These are phyloP conservation scores for Psephotus haematonotus DNA, from an alignment of 2,113 vertebrate genomes.

Conservation along the genomic window DNA sequence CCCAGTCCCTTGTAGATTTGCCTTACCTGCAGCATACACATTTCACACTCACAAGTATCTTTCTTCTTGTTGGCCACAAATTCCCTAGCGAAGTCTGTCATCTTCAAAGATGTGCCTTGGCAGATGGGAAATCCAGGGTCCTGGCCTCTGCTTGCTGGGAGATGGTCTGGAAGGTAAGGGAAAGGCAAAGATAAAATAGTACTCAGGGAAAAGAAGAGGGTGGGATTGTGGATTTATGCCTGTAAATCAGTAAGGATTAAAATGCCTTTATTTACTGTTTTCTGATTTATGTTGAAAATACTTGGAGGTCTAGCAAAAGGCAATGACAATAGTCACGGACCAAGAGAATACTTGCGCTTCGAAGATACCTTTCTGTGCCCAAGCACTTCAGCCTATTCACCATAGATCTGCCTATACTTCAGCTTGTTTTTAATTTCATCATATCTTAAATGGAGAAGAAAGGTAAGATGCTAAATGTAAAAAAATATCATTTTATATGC, in stretches of 20 bases:
- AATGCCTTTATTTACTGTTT: neutral
- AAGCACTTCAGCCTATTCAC: neutral
- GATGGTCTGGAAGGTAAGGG: neutral
- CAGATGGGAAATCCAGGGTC: neutral
- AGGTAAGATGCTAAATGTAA: neutral
- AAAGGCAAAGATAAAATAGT: neutral
- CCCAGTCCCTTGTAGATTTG: neutral
- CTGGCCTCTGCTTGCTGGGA: neutral
- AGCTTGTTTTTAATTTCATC: neutral
- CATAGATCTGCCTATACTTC: neutral
- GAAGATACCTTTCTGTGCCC: neutral
- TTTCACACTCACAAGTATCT: neutral
- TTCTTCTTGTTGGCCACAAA: rapidly evolving
- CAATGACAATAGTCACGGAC: neutral
- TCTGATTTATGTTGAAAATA: neutral
- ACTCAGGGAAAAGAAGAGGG: neutral
- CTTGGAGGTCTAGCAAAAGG: neutral
- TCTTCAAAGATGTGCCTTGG: neutral
- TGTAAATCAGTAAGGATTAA: neutral
- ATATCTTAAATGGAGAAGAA: neutral
- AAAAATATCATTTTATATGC: neutral
- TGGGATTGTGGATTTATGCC: neutral
- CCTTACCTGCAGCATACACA: neutral
- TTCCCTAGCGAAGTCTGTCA: neutral
- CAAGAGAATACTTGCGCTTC: neutral